Evolutionary conservation across 2,888 invertebrate species (phyloP), one percentile per base, ranked within the genome.

Genomic region (Tenthredo livida): DNA sequence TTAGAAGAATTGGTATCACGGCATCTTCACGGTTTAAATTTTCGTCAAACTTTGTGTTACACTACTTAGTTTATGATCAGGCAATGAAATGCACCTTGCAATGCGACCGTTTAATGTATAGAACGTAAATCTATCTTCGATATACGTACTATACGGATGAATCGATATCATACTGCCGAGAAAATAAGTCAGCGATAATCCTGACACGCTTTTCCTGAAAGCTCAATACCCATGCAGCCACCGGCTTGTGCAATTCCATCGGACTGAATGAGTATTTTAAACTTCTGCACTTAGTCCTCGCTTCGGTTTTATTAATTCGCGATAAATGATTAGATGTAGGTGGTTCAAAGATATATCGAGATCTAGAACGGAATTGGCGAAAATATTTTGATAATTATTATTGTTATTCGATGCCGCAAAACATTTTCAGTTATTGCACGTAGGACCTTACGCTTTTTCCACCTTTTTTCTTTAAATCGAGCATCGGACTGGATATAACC

Each of bases 41-140:
- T 47, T 21, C 43, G 21, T 40, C 21, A 47, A 73, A 43, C 21
- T 73, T 54, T 54, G 17, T 33, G 17, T n/a, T n/a, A 61, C 61
- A 12, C 25, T 67, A 67, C 17, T 67, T 1, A 33, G 21, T 80
- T 58, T 61, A 80, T 61, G 61, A 21, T 40, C 61, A 37, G 40
- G 61, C 80, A 40, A 80, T 80, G 9, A 80, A 80, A 80, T 61
- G 21, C 80, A 80, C 58, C 37, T 40, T 80, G 80, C 58, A 21
- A 40, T 61, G 37, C 43, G 12, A 37, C 2, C 15, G 37, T 50
- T 37, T 40, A n/a, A n/a, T n/a, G n/a, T n/a, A 15, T 58, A 21
- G 25, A 33, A 54, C 54, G 50, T 54, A 77, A 33, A 72, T 77
- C 77, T 47, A 77, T 54, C 29, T 77, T 54, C 33, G 54, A 33